These are phyloP conservation scores for Drosophila meridionalis DNA, from an alignment of 2,888 invertebrate species.

Conservation along the genomic window DNA sequence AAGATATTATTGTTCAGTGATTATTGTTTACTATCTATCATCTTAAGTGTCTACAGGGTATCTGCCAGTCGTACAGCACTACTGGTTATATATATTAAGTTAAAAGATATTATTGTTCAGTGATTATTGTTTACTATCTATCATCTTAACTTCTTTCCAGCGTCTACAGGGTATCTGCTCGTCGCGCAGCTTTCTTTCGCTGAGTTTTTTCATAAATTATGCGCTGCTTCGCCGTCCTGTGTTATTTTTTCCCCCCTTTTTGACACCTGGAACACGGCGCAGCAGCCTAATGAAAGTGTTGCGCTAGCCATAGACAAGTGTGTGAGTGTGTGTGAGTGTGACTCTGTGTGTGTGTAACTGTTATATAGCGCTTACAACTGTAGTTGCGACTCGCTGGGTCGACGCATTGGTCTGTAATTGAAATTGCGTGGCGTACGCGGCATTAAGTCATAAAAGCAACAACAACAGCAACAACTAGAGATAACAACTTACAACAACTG, in stretches of 20 bases:
- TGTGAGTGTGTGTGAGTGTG: not conserved
- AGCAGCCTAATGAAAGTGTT: constrained; percentile 71
- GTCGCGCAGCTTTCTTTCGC: not conserved
- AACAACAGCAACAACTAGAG: constrained; percentile 36
- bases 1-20: not conserved
- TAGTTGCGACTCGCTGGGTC: constrained; percentile 27
- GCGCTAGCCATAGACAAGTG: constrained; percentile 12
- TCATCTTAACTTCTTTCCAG: not conserved
- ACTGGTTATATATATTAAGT: no score
- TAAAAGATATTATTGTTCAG: no score
- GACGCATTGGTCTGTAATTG: constrained; percentile 63
- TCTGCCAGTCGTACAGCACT: no score
- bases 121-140: not conserved
- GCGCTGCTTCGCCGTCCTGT: constrained; percentile 18
- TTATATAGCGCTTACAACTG: constrained; percentile 11
- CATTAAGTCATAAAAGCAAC: constrained; percentile 77
- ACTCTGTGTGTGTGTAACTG: not conserved
- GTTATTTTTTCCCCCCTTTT: constrained; percentile 31
- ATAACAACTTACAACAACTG: constrained; percentile 2
- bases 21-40: not conserved
- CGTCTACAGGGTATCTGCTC: constrained; percentile 1
- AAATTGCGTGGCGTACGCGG: constrained; percentile 79
- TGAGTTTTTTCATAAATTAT: constrained; percentile 63
- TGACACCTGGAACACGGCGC: constrained; percentile 67
- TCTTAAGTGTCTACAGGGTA: no score